A percentile compares a stretch with the other conserved stretches of the same genome.
Conservation (phyloP, 2,888 invertebrate species). For the Venustoraphidia nigricollis region DNA sequence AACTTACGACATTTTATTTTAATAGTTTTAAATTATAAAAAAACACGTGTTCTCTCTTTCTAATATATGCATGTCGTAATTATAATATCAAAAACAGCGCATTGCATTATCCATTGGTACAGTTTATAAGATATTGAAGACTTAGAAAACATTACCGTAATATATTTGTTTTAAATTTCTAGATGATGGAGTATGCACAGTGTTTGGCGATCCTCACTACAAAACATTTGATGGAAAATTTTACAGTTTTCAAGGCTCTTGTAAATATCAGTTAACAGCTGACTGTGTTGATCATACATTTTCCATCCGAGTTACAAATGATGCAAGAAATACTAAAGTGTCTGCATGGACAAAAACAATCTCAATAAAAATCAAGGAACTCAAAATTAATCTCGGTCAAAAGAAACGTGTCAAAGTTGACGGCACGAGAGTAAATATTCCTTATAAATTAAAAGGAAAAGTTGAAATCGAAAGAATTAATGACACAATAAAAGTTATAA, state of each 20-base stretch:
- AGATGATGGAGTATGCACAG: slow-evolving; percentile 81
- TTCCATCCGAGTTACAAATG: slow-evolving; percentile 79
- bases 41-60: no score
- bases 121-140: not conserved
- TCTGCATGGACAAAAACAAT: slow-evolving; percentile 90
- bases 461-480: slow-evolving; percentile 48
- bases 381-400: slow-evolving; percentile 74
- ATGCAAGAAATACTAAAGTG: slow-evolving; percentile 59
- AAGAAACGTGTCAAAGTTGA: slow-evolving; percentile 76
- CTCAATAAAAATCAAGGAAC: slow-evolving; percentile 55
- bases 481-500: slow-evolving; percentile 49
- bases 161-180: slow-evolving; percentile 15
- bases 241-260: slow-evolving; percentile 86
- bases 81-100: slow-evolving; percentile 2
- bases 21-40: no score
- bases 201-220: slow-evolving; percentile 91
- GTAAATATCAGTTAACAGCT: slow-evolving; percentile 77
- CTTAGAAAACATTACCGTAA: not conserved
- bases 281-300: slow-evolving; percentile 70
- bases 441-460: slow-evolving; percentile 40
- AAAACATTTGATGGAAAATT: slow-evolving; percentile 89
- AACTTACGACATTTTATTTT: no score
- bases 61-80: no score
- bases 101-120: not conserved
- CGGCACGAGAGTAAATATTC: slow-evolving; percentile 55